Percentiles rank a stretch among this genome's conserved stretches.
Conservation (phyloP, 2,113 vertebrate species). For the Galbula dea region DNA sequence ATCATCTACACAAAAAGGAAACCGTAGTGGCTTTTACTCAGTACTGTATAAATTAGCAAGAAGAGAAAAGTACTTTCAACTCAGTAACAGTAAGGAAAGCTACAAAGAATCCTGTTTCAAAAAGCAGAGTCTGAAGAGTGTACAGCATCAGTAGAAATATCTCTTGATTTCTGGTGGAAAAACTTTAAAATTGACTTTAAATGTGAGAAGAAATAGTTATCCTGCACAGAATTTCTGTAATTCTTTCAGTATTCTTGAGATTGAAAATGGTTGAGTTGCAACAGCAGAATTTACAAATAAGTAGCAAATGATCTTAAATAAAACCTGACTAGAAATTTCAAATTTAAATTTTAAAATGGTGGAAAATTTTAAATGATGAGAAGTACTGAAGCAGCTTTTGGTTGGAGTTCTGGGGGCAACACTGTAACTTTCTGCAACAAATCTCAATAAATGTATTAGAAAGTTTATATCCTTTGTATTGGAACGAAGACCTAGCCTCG, state of each 20-base stretch:
- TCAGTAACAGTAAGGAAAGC: background rate
- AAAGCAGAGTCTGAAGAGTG: background rate
- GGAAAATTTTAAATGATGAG: background rate
- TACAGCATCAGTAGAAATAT: background rate
- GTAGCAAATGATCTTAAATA: background rate
- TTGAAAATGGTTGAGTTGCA: background rate
- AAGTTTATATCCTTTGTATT: background rate
- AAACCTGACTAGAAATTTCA: background rate
- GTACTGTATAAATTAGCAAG: background rate
- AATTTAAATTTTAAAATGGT: background rate
- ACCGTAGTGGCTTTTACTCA: background rate
- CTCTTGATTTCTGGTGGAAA: background rate
- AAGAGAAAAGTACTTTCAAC: background rate
- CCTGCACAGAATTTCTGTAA: background rate
- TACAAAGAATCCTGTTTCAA: background rate
- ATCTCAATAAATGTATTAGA: background rate
- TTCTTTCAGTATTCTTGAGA: background rate
- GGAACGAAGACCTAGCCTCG: background rate
- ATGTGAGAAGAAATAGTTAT: background rate
- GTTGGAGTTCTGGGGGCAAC: background rate
- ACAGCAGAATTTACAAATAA: background rate
- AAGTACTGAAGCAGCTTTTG: background rate
- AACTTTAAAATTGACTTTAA: background rate
- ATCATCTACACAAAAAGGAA: background rate
- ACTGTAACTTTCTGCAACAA: background rate